These are phyloP conservation scores for Corbicula japonica DNA, from an alignment of 2,888 invertebrate genomes.

Conservation along the genomic window DNA sequence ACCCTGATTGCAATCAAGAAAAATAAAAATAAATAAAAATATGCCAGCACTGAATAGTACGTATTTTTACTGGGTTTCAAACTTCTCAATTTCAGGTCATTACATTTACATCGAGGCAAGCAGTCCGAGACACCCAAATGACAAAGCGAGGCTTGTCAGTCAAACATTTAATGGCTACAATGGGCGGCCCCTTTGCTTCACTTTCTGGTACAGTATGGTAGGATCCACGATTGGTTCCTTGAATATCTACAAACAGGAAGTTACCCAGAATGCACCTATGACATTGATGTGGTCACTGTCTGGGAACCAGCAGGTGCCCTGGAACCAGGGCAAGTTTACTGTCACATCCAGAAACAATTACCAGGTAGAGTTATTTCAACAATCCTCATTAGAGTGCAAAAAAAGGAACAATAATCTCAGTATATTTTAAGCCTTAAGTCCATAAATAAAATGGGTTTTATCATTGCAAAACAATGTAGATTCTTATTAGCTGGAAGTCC, in stretches of 20 bases:
- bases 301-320: constrained; percentile 71
- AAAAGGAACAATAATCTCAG: not conserved
- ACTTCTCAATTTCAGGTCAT: constrained; percentile 71
- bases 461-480: no score
- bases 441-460: no score
- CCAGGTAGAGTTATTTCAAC: not conserved
- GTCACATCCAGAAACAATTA: constrained; percentile 42
- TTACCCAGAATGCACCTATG: constrained; percentile 26
- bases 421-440: no score
- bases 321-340: constrained; percentile 72
- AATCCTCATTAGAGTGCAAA: not conserved
- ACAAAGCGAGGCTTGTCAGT: constrained; percentile 77
- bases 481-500: no score
- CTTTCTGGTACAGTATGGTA: constrained; percentile 83
- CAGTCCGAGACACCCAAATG: constrained; percentile 66
- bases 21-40: no score
- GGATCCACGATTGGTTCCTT: constrained; percentile 78
- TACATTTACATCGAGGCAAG: constrained; percentile 83
- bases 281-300: constrained; percentile 70
- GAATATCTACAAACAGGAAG: constrained; percentile 67
- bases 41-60: no score
- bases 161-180: constrained; percentile 64
- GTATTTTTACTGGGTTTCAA: no score
- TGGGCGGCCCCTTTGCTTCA: constrained; percentile 68
- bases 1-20: no score